A percentile compares a stretch with the other conserved stretches of the same genome.
phyloP scores from a whole-genome alignment of 2,797 vertebrate genomes.

The Platyrinchus mystaceus region DNA sequence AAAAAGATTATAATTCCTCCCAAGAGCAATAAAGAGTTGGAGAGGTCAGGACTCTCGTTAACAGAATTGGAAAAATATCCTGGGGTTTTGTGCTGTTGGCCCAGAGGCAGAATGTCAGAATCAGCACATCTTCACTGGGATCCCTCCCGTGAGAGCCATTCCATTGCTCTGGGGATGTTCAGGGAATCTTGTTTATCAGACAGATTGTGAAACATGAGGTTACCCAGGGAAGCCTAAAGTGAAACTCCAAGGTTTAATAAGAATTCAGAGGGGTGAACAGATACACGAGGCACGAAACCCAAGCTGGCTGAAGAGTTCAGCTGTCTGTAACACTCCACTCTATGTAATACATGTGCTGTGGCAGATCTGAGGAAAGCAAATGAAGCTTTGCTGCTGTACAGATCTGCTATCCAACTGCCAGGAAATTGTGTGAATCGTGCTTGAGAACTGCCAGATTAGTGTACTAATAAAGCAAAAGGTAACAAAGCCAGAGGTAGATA shows the following conservation, averaged over 20 bases:
- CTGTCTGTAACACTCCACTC: neutral
- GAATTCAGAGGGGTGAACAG: neutral
- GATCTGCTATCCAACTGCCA: neutral
- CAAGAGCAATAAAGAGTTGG: neutral
- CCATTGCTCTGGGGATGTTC: neutral
- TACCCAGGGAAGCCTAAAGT: neutral
- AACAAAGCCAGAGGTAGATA: neutral
- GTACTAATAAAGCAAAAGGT: neutral
- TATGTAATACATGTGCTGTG: fast-evolving
- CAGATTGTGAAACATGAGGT: neutral
- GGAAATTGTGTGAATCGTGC: neutral
- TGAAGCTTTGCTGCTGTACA: neutral
- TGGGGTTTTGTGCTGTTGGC: neutral
- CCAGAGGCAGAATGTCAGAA: neutral
- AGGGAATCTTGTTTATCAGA: neutral
- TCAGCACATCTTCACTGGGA: neutral
- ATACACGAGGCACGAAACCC: neutral
- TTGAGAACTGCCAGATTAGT: neutral
- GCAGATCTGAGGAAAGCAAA: neutral
- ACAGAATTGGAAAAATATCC: neutral
- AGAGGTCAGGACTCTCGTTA: neutral
- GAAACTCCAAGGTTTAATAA: neutral
- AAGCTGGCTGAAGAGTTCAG: neutral
- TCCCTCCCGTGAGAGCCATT: neutral
- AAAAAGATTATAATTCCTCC: neutral